phyloP scores from a whole-genome alignment of 2,888 invertebrate species.

The Lepidocyrtinus sp. region DNA sequence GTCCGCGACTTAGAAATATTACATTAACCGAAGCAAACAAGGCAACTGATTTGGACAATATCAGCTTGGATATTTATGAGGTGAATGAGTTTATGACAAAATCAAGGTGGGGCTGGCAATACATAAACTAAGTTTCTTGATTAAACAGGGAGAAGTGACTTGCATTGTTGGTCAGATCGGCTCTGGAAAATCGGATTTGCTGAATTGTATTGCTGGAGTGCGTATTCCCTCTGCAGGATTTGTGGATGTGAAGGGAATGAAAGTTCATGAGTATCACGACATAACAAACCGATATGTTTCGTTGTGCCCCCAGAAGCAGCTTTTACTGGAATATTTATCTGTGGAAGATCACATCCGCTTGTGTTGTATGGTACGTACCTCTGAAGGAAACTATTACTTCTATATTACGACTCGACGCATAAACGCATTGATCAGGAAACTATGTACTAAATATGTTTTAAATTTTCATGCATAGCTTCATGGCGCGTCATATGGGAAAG shows the following conservation, averaged over 20 bases:
- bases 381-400: too few relatives aligned
- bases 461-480: slow-evolving; percentile 39
- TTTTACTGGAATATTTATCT: slow-evolving; percentile 50
- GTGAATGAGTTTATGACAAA: slow-evolving; percentile 14
- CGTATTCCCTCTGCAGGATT: slow-evolving; percentile 50
- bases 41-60: slow-evolving; percentile 48
- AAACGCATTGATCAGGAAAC: too few relatives aligned
- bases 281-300: slow-evolving; percentile 50
- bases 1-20: slow-evolving; percentile 39
- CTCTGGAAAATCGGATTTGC: slow-evolving; percentile 55
- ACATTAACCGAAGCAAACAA: slow-evolving; percentile 20
- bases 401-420: too few relatives aligned
- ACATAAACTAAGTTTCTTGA: too few relatives aligned
- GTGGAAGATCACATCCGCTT: slow-evolving; percentile 60
- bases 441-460: neutral
- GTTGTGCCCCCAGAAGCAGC: slow-evolving; percentile 56
- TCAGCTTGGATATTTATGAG: slow-evolving; percentile 55
- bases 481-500: slow-evolving; percentile 47
- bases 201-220: slow-evolving; percentile 52
- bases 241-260: slow-evolving; percentile 55
- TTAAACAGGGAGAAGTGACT: slow-evolving; percentile 53
- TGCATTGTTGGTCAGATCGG: slow-evolving; percentile 51
- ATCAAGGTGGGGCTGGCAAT: neutral
- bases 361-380: slow-evolving; percentile 55
- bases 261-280: slow-evolving; percentile 49